Evolutionary conservation across 2,888 invertebrate species (phyloP), one percentile per base, ranked within the genome.

Genomic region (Conistra vaccinii): DNA sequence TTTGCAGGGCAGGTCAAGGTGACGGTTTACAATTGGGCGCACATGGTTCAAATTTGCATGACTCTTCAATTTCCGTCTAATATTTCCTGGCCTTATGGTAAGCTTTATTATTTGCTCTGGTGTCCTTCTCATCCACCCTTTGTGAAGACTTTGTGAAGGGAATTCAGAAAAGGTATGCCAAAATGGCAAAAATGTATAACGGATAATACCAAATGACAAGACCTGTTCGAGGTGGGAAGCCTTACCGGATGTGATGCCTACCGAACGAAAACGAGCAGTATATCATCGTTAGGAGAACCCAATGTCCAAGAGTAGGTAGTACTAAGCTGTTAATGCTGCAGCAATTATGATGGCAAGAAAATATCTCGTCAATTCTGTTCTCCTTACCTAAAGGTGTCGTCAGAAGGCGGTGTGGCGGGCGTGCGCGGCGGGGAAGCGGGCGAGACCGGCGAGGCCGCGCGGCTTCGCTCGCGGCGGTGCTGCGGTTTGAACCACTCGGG

Each of bases 401-500:
- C 95, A 73, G 94, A 94, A 80, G 93, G 92, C 61, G 95, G 94
- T 57, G 95, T 93, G 76, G 87, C 87, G 81, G 93, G 94, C 75
- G 93, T 90, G 81, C 86, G 91, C 82, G 94, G 93, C 85, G 94
- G 94, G 84, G 95, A 92, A 78, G 90, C 89, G 76, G 94, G 93
- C 88, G 94, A 94, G 71, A 88, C 91, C 65, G 95, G 94, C 87
- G 95, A 93, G 83, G 94, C 91, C 81, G 94, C 91, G 85, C 93
- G 93, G 90, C 93, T 93, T 86, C 94, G 93, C 88, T 94, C 96
- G 84, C 94, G 94, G 84, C 94, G 93, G 86, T 94, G 94, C 91
- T 95, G 95, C 88, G 95, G 95, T 93, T 98, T 98, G 97, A 99
- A 99, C 99, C 99, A 99, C 97, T 98, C 98, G 90, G 99, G 99